Conservation (phyloP, 2,888 invertebrate species). For the Gisinianus flammeolus region DNA sequence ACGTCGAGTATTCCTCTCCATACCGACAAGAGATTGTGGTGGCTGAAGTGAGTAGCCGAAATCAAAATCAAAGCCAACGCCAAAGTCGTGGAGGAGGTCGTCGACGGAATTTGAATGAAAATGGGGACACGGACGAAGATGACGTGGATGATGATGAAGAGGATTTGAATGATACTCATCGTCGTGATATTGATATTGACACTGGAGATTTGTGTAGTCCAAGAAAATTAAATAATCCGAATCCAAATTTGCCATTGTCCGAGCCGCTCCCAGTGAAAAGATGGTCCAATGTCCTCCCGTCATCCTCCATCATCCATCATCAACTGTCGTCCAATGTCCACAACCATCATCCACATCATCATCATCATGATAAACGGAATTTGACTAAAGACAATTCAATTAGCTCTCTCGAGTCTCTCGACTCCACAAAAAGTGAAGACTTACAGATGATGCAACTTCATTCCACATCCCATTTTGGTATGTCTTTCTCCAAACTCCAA, state of each 20-base stretch:
- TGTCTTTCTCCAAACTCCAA: background rate
- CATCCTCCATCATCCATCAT: conserved; percentile 35
- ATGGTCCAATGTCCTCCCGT: background rate
- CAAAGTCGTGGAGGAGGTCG: background rate
- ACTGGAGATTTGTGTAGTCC: background rate
- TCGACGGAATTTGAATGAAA: background rate
- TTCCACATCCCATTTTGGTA: conserved; percentile 5
- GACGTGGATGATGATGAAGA: background rate
- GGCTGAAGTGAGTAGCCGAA: background rate
- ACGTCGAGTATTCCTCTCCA: background rate
- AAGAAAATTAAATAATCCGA: background rate
- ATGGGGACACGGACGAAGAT: background rate
- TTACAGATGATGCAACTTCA: conserved; percentile 36
- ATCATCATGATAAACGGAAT: background rate
- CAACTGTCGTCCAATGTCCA: background rate
- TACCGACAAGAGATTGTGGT: background rate
- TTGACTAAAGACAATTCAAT: conserved; percentile 55
- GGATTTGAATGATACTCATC: background rate
- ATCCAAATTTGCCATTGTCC: conserved; percentile 20
- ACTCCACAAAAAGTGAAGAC: conserved; percentile 57
- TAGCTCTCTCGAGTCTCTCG: conserved; percentile 58
- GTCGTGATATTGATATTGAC: background rate
- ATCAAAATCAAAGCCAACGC: too few species aligned
- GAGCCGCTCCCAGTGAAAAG: conserved; percentile 24
- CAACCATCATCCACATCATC: background rate